phyloP scores from a whole-genome alignment of 2,888 invertebrate genomes.

The Caenorhabditis auriculariae region DNA sequence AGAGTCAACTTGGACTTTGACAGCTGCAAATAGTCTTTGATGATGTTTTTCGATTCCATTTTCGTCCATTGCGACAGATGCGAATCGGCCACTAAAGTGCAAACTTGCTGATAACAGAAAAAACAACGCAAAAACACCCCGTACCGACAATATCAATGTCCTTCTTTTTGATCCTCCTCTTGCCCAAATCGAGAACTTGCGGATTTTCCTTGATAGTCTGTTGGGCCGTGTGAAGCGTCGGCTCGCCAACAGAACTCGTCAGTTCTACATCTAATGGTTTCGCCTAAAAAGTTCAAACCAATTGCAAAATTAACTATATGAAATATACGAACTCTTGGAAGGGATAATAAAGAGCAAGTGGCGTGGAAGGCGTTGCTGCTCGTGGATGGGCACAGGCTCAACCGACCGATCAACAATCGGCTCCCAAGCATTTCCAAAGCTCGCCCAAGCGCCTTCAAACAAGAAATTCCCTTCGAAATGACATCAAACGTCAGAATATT shows the following conservation, averaged over 20 bases:
- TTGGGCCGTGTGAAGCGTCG: not conserved
- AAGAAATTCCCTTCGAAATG: too few relatives aligned
- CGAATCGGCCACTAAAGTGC: conserved; percentile 29
- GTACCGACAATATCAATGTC: conserved; percentile 35
- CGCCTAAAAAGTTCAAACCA: too few relatives aligned
- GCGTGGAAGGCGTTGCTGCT: too few relatives aligned
- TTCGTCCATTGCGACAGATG: conserved; percentile 49
- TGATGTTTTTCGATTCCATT: conserved; percentile 51
- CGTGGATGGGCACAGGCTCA: too few relatives aligned
- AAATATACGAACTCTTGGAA: too few relatives aligned
- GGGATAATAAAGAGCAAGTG: too few relatives aligned
- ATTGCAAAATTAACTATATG: too few relatives aligned
- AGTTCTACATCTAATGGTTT: conserved; percentile 30
- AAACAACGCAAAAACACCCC: not conserved
- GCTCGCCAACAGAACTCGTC: not conserved
- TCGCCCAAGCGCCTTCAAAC: too few relatives aligned
- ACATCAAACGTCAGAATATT: too few relatives aligned
- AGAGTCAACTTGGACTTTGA: conserved; percentile 58
- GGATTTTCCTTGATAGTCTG: not conserved
- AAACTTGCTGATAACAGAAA: not conserved
- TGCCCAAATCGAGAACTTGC: conserved; percentile 23
- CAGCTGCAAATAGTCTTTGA: conserved; percentile 55
- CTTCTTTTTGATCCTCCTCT: conserved; percentile 16
- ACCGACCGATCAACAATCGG: too few relatives aligned
- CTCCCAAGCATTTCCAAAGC: too few relatives aligned